These are phyloP conservation scores for Hanleya hanleyi DNA, from an alignment of 2,888 invertebrate genomes.

Conservation along the genomic window DNA sequence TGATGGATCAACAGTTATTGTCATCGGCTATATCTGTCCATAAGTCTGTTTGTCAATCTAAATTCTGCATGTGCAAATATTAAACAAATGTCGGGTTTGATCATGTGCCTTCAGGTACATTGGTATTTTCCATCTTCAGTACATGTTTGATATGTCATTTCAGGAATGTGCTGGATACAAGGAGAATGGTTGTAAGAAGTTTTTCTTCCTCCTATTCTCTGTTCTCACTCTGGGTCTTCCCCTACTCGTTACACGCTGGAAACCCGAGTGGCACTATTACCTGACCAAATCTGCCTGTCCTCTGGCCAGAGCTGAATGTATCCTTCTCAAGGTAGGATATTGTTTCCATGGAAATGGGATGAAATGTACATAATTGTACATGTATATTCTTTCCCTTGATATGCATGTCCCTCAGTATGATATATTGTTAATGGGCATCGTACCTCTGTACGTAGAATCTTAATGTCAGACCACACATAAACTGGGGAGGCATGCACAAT, in stretches of 20 bases:
- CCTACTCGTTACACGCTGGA: conserved; percentile 64
- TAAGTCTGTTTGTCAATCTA: not conserved
- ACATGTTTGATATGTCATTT: conserved; percentile 5
- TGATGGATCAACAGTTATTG: no score
- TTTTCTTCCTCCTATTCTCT: conserved; percentile 55
- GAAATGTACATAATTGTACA: no score
- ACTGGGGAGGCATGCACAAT: no score
- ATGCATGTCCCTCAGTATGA: no score
- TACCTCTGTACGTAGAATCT: no score
- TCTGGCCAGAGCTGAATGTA: conserved; percentile 57
- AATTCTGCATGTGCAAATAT: not conserved
- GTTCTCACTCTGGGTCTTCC: conserved; percentile 61
- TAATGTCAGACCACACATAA: no score
- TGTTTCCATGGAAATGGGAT: no score
- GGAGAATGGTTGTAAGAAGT: conserved; percentile 44
- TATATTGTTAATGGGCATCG: no score
- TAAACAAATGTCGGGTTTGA: not conserved
- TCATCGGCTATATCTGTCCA: no score
- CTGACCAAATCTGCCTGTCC: conserved; percentile 55
- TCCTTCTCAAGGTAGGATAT: conserved; percentile 60
- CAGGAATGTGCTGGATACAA: conserved; percentile 64
- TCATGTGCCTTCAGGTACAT: no score
- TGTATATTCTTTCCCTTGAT: no score
- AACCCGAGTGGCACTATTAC: conserved; percentile 61
- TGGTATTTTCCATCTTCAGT: not conserved